A percentile compares a stretch with the other conserved stretches of the same genome.
These are phyloP conservation scores for Caenorhabditis japonica DNA, from an alignment of 2,888 invertebrate species.

Conservation along the genomic window DNA sequence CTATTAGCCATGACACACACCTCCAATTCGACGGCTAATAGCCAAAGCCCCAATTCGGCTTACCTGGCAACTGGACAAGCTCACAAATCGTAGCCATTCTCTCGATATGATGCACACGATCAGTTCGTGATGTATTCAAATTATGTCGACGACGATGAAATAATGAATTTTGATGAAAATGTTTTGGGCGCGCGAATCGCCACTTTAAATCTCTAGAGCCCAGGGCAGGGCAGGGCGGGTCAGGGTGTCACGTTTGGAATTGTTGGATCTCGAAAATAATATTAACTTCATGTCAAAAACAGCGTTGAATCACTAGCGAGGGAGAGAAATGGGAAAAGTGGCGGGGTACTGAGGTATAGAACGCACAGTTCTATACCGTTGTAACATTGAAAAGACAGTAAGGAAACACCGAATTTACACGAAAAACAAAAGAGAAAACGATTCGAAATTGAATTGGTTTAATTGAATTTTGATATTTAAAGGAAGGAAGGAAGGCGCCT, in stretches of 20 bases:
- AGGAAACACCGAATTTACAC: slow-evolving; percentile 41
- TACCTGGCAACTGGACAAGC: slow-evolving; percentile 51
- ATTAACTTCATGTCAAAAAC: neutral
- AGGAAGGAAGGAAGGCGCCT: neutral
- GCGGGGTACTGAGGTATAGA: neutral
- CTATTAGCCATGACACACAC: too few relatives aligned
- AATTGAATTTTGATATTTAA: slow-evolving; percentile 4
- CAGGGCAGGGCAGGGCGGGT: too few relatives aligned
- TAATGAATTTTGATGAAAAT: too few relatives aligned
- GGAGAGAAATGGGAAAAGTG: slow-evolving; percentile 2
- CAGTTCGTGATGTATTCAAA: slow-evolving; percentile 17
- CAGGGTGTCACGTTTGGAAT: too few relatives aligned
- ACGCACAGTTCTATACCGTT: slow-evolving; percentile 1
- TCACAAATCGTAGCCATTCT: slow-evolving; percentile 53
- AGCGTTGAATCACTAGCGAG: slow-evolving; percentile 25
- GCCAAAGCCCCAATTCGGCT: too few relatives aligned
- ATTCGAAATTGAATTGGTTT: neutral
- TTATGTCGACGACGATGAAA: too few relatives aligned
- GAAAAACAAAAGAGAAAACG: slow-evolving; percentile 8
- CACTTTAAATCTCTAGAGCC: too few relatives aligned
- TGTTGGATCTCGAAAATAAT: neutral
- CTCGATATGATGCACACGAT: slow-evolving; percentile 38
- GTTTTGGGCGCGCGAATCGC: too few relatives aligned
- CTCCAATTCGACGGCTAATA: too few relatives aligned
- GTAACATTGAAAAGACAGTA: slow-evolving; percentile 7